These are phyloP conservation scores for Thymelicus sylvestris DNA, from an alignment of 2,888 invertebrate genomes.

Conservation along the genomic window DNA sequence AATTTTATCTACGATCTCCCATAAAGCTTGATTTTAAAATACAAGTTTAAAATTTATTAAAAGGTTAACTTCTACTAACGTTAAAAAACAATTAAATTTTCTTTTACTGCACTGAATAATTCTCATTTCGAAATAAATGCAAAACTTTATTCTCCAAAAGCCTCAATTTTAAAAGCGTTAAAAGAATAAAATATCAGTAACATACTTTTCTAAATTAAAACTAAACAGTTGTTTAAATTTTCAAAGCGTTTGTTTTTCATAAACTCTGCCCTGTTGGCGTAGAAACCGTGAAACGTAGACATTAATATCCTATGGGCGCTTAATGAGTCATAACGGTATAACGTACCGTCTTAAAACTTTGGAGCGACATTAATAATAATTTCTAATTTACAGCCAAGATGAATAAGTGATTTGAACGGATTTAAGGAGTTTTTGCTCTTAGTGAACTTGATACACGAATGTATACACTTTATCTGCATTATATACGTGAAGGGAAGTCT, in stretches of 20 bases:
- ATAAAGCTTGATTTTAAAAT: no score
- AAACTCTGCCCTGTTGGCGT: slow-evolving; percentile 12
- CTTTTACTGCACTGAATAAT: no score
- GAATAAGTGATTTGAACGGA: slow-evolving; percentile 8
- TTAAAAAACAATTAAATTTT: no score
- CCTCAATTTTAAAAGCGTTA: background rate
- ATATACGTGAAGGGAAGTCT: no score
- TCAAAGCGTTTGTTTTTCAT: slow-evolving; percentile 34
- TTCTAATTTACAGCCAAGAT: slow-evolving; percentile 24
- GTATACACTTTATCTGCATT: no score
- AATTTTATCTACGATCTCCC: no score
- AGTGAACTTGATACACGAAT: no score
- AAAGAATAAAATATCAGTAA: background rate
- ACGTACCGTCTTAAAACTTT: slow-evolving; percentile 30
- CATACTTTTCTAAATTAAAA: slow-evolving; percentile 14
- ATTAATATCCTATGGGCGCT: slow-evolving; percentile 20
- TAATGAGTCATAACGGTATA: slow-evolving; percentile 27
- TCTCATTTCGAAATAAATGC: no score
- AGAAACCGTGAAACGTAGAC: slow-evolving; percentile 15
- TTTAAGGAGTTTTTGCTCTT: background rate
- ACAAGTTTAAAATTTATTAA: no score
- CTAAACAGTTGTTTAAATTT: slow-evolving; percentile 24
- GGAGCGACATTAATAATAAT: slow-evolving; percentile 30
- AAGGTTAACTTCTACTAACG: no score
- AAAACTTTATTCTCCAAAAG: background rate